phyloP scores from a whole-genome alignment of 2,797 vertebrate species.

The Dryobates pubescens region DNA sequence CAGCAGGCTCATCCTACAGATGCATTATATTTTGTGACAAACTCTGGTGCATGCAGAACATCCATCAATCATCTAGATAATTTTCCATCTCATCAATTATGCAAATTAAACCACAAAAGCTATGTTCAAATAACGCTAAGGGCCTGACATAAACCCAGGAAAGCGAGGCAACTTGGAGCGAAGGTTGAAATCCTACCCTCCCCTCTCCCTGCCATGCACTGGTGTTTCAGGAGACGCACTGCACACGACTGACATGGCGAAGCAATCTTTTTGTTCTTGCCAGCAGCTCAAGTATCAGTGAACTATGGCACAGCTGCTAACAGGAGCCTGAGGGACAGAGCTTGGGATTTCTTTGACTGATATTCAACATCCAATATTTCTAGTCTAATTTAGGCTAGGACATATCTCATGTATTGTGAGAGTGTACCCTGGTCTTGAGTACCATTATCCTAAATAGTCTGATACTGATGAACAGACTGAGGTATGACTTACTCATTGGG shows the following conservation, averaged over 20 bases:
- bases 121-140: slow-evolving; percentile 64
- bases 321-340: neutral
- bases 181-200: slow-evolving; percentile 48
- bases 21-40: slow-evolving; percentile 63
- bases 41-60: slow-evolving; percentile 55
- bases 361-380: neutral
- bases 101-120: slow-evolving; percentile 75
- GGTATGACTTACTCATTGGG: accelerated
- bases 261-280: neutral
- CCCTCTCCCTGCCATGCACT: neutral
- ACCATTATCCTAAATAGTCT: neutral
- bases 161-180: slow-evolving; percentile 37
- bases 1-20: slow-evolving; percentile 53
- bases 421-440: neutral
- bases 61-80: slow-evolving; percentile 74
- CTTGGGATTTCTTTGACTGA: neutral
- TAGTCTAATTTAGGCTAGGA: neutral
- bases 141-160: slow-evolving; percentile 67
- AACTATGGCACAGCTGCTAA: neutral
- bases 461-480: neutral
- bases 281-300: neutral
- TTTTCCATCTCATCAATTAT: slow-evolving; percentile 79
- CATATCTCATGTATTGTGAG: neutral
- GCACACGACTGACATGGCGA: accelerated
- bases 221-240: neutral